Evolutionary conservation across 2,113 vertebrate species (phyloP).

Genomic region (Pseudorectes ferrugineus): DNA sequence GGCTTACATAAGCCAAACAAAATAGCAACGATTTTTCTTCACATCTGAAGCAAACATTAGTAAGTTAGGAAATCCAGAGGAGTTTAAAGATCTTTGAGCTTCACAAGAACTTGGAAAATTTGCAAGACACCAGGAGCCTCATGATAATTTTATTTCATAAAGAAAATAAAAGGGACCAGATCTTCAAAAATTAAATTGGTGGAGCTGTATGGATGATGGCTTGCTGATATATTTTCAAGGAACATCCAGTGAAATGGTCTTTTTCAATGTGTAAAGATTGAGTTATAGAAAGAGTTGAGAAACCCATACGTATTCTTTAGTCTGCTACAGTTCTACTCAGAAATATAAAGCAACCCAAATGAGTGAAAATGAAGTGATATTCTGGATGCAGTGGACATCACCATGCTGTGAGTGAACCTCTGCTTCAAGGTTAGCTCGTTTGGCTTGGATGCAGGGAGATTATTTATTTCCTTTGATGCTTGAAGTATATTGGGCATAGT

Average conservation of each 20-base stretch:
- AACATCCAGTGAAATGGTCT: neutral
- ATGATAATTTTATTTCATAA: neutral
- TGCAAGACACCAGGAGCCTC: neutral
- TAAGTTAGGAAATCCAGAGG: conserved; percentile 5
- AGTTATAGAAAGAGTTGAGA: neutral
- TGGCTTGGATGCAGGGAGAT: neutral
- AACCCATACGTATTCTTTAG: neutral
- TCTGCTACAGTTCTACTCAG: neutral
- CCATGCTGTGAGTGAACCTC: neutral
- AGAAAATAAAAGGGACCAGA: neutral
- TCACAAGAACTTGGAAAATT: conserved; percentile 2
- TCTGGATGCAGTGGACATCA: neutral
- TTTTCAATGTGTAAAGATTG: neutral
- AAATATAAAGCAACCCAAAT: neutral
- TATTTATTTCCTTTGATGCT: neutral
- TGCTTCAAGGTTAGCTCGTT: neutral
- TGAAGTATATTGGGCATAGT: neutral
- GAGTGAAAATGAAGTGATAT: fast-evolving
- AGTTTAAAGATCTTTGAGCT: neutral
- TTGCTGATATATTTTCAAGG: neutral
- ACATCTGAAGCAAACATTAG: neutral
- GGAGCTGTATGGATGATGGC: neutral
- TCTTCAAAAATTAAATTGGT: neutral
- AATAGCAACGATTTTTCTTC: conserved; percentile 2
- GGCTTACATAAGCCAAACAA: neutral